A percentile compares a stretch with the other conserved stretches of the same genome.
These are phyloP conservation scores for Nineta flava DNA, from an alignment of 2,888 invertebrate genomes.

Conservation along the genomic window DNA sequence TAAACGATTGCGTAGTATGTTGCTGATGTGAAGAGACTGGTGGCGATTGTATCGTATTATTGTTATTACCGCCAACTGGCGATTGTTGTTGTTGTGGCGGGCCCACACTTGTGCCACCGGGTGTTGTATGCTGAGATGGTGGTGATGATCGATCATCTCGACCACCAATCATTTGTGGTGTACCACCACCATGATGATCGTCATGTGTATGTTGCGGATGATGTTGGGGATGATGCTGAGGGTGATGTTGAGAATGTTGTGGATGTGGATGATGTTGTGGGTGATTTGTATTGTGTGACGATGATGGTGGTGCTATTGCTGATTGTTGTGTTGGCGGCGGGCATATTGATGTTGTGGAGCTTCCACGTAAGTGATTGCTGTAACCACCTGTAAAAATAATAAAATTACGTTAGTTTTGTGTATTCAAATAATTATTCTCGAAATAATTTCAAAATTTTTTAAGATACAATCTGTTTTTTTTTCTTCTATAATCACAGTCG, in stretches of 20 bases:
- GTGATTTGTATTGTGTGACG: background rate
- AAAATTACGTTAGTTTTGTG: too few species aligned
- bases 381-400: background rate
- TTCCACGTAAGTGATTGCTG: background rate
- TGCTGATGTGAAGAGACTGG: background rate
- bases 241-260: conserved; percentile 29
- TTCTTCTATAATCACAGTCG: too few species aligned
- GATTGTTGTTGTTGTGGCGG: conserved; percentile 14
- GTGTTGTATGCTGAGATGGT: conserved; percentile 15
- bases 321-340: background rate
- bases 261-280: background rate
- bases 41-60: background rate
- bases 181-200: conserved; percentile 15
- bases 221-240: conserved; percentile 10
- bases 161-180: conserved; percentile 11
- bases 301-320: background rate
- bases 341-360: background rate
- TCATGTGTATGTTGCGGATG: conserved; percentile 14
- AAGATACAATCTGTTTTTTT: too few species aligned
- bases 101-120: conserved; percentile 14
- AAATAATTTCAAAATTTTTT: too few species aligned
- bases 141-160: conserved; percentile 32
- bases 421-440: too few species aligned
- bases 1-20: conserved; percentile 13
- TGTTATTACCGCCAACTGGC: conserved; percentile 13